Conservation (phyloP, 2,888 invertebrate species). For the Sesia apiformis region DNA sequence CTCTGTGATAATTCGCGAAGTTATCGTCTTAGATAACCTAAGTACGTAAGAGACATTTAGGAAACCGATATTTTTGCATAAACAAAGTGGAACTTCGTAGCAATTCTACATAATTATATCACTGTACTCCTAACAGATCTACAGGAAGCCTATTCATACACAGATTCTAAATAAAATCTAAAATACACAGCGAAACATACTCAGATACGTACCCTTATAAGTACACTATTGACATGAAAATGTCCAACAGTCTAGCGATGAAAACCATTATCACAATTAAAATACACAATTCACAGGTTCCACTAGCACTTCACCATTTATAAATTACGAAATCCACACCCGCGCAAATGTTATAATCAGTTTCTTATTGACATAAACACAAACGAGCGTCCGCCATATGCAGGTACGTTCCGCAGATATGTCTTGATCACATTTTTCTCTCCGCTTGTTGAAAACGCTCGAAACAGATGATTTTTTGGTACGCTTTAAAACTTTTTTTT, state of each 20-base stretch:
- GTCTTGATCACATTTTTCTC: constrained; percentile 19
- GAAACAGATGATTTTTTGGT: neutral
- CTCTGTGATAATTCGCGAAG: neutral
- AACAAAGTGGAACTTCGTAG: neutral
- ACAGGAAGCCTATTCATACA: neutral
- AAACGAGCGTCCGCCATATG: constrained; percentile 74
- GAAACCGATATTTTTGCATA: constrained; percentile 1
- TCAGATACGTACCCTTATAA: constrained; percentile 66
- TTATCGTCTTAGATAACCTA: neutral
- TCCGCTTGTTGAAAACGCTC: constrained; percentile 11
- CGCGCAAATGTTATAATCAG: constrained; percentile 70
- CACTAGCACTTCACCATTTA: constrained; percentile 59
- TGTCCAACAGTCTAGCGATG: constrained; percentile 56
- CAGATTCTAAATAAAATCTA: constrained; percentile 18
- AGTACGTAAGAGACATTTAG: neutral
- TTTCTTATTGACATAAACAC: constrained; percentile 74
- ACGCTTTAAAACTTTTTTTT: too few species aligned
- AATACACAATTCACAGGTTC: constrained; percentile 58
- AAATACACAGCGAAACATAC: constrained; percentile 48
- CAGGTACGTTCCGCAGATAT: constrained; percentile 61
- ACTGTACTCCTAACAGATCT: neutral
- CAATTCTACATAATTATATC: neutral
- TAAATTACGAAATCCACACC: constrained; percentile 63
- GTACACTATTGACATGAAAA: constrained; percentile 52
- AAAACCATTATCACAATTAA: constrained; percentile 66